Conservation (phyloP, 1,140 invertebrate genomes). For the Anastrepha obliqua region DNA sequence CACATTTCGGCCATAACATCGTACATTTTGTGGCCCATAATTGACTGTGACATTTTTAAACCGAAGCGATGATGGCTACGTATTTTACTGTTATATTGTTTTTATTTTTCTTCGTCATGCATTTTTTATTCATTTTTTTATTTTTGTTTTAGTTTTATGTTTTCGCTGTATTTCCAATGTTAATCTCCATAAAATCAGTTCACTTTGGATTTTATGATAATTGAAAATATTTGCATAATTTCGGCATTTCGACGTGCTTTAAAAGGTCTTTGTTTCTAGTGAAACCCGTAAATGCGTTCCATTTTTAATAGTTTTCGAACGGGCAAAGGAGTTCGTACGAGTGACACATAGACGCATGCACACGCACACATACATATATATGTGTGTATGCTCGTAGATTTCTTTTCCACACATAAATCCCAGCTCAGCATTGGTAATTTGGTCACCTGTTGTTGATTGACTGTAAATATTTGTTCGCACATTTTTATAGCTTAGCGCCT, state of each 20-base stretch:
- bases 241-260: constrained; percentile 21
- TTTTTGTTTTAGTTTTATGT: not conserved
- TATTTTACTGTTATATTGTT: not conserved
- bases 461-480: constrained; percentile 38
- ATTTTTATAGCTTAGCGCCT: constrained; percentile 45
- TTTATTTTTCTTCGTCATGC: not conserved
- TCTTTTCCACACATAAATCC: not conserved
- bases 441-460: not conserved
- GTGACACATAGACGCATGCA: not conserved
- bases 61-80: not conserved
- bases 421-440: not conserved
- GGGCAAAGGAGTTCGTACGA: not conserved
- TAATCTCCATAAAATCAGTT: constrained; percentile 3
- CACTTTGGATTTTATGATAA: constrained; percentile 30
- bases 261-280: constrained; percentile 16
- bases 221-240: constrained; percentile 34
- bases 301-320: constrained; percentile 31
- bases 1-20: constrained; percentile 11
- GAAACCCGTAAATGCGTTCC: constrained; percentile 1
- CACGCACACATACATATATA: not conserved
- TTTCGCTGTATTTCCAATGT: not conserved
- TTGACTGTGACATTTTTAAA: not conserved
- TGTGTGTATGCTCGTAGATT: not conserved
- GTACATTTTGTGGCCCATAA: constrained; percentile 8
- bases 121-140: not conserved